Evolutionary conservation across 1,140 invertebrate species (phyloP).

Genomic region (Aphelenchoides besseyi): DNA sequence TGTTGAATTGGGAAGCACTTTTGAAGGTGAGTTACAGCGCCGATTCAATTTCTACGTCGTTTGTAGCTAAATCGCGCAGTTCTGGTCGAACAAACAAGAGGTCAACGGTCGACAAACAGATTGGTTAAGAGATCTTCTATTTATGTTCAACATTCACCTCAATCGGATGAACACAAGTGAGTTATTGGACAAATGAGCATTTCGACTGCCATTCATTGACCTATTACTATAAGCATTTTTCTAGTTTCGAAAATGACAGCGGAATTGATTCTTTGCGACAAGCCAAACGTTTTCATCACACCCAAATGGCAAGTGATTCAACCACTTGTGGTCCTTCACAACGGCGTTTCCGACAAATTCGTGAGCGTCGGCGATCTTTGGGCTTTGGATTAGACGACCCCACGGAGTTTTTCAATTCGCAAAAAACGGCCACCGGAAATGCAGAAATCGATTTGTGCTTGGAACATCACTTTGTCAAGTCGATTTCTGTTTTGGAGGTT

Average conservation of each 20-base stretch:
- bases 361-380: constrained; percentile 46
- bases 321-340: constrained; percentile 27
- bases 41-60: not conserved
- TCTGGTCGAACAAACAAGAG: constrained; percentile 23
- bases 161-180: constrained; percentile 41
- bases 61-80: constrained; percentile 47
- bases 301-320: constrained; percentile 1
- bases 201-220: too few relatives aligned
- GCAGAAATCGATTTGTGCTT: constrained; percentile 44
- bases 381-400: constrained; percentile 33
- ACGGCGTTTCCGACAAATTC: constrained; percentile 42
- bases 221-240: too few relatives aligned
- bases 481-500: constrained; percentile 27
- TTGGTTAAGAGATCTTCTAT: constrained; percentile 6
- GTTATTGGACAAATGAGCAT: not conserved
- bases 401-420: constrained; percentile 3
- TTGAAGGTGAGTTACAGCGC: constrained; percentile 32
- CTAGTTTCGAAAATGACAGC: constrained; percentile 52
- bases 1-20: constrained; percentile 56
- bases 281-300: constrained; percentile 4
- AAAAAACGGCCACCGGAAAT: constrained; percentile 37
- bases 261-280: constrained; percentile 53
- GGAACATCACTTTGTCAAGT: constrained; percentile 37
- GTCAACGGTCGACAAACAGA: constrained; percentile 15
- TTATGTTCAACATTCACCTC: constrained; percentile 13